Conservation (phyloP, 2,888 invertebrate species). For the Prenolepis imparis region DNA sequence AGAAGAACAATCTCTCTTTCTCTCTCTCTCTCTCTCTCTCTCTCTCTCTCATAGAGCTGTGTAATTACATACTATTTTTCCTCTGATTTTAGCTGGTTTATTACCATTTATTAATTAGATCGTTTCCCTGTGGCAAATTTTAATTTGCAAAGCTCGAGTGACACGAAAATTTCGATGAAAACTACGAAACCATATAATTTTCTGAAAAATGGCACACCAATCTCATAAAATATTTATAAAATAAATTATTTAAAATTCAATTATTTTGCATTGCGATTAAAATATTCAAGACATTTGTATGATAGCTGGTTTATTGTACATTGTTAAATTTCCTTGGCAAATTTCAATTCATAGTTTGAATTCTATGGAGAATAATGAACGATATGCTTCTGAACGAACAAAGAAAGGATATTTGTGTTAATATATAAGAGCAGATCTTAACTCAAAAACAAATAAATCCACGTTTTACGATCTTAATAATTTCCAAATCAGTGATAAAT, state of each 20-base stretch:
- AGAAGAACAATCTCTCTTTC: background rate
- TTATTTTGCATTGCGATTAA: background rate
- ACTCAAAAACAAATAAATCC: background rate
- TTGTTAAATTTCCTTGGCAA: background rate
- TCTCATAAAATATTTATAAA: slow-evolving; percentile 1
- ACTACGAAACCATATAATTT: background rate
- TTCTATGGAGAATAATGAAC: background rate
- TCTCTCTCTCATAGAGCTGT: background rate
- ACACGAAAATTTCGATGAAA: background rate
- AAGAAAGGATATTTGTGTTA: background rate
- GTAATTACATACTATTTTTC: slow-evolving; percentile 33
- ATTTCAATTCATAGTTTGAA: slow-evolving; percentile 3
- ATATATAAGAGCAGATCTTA: background rate
- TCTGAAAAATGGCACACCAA: background rate
- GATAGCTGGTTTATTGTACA: background rate
- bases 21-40: background rate
- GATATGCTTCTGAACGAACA: background rate
- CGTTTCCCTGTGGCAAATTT: background rate
- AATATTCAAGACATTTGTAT: background rate
- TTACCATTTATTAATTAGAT: slow-evolving; percentile 10
- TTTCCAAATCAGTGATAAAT: background rate
- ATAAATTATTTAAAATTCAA: background rate
- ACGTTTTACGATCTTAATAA: background rate
- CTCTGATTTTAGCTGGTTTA: background rate
- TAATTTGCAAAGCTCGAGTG: background rate